Evolutionary conservation across 2,888 invertebrate genomes (phyloP).

Genomic region (Aleiodes leptofemur): DNA sequence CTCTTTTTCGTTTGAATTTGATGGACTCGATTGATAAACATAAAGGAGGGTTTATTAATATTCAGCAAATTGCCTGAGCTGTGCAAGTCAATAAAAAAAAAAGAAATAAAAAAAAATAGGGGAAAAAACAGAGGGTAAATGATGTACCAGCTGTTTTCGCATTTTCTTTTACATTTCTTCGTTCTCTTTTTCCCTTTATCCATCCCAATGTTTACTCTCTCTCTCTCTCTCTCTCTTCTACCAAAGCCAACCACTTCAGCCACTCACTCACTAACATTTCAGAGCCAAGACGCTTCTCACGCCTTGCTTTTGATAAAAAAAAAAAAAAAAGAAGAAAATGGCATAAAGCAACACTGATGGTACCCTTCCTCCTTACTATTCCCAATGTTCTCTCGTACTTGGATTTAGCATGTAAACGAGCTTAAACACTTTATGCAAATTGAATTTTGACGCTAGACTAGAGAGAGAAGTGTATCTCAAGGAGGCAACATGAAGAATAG

Average conservation of each 20-base stretch:
- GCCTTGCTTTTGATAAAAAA: constrained; percentile 34
- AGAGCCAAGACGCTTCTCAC: constrained; percentile 40
- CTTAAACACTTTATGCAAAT: constrained; percentile 62
- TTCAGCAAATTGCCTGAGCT: constrained; percentile 17
- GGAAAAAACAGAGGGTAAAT: constrained; percentile 10
- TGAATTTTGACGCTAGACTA: constrained; percentile 55
- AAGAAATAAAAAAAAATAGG: not conserved
- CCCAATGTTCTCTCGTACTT: constrained; percentile 43
- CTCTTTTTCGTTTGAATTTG: too few relatives aligned
- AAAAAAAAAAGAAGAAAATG: constrained; percentile 37
- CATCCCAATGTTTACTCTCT: not conserved
- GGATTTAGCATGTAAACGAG: constrained; percentile 63
- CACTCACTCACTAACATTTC: not conserved
- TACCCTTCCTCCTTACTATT: not conserved
- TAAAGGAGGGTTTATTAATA: not conserved
- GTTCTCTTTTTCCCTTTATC: constrained; percentile 16
- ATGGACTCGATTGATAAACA: constrained; percentile 6
- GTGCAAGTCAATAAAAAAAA: not conserved
- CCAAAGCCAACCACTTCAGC: not conserved
- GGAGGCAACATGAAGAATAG: constrained; percentile 40
- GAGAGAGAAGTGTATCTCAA: constrained; percentile 30
- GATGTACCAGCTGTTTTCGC: constrained; percentile 37
- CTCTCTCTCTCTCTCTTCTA: not conserved
- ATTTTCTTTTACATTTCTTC: constrained; percentile 25
- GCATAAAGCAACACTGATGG: constrained; percentile 30